phyloP scores from a whole-genome alignment of 2,888 invertebrate genomes.

The Hofmannophila pseudospretella region DNA sequence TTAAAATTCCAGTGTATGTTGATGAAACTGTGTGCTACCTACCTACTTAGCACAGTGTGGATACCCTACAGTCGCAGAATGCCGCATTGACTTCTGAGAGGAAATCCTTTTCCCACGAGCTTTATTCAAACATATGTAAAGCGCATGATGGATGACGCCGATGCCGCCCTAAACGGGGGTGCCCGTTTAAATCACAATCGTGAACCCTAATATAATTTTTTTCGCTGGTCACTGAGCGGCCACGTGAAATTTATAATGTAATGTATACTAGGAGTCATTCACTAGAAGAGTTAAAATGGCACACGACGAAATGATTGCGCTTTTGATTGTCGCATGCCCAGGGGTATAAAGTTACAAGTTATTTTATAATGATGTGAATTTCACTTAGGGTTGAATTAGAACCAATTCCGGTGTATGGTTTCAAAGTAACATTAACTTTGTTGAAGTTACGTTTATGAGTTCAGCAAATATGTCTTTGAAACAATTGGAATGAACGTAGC shows the following conservation, averaged over 20 bases:
- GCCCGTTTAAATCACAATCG: conserved; percentile 74
- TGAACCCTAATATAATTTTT: conserved; percentile 54
- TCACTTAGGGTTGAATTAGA: conserved; percentile 13
- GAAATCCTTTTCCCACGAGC: conserved; percentile 79
- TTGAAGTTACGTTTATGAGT: conserved; percentile 23
- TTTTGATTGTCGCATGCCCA: conserved; percentile 57
- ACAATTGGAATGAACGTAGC: conserved; percentile 35
- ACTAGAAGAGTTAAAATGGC: conserved; percentile 62
- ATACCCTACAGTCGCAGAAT: conserved; percentile 52
- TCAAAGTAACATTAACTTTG: no score
- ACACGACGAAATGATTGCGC: conserved; percentile 65
- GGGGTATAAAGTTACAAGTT: conserved; percentile 48
- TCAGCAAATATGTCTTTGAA: conserved; percentile 48
- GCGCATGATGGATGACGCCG: conserved; percentile 76
- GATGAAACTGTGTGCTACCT: no score
- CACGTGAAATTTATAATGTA: conserved; percentile 69
- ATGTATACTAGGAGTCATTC: conserved; percentile 49
- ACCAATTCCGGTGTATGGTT: no score
- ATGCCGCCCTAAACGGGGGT: conserved; percentile 41
- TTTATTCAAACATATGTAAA: conserved; percentile 80
- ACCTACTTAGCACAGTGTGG: no score
- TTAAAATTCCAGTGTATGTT: no score
- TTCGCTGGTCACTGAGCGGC: conserved; percentile 67
- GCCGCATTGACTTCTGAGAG: conserved; percentile 72
- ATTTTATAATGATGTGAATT: conserved; percentile 24